Conservation (phyloP, 2,888 invertebrate species). For the Tricholauxania praeusta region DNA sequence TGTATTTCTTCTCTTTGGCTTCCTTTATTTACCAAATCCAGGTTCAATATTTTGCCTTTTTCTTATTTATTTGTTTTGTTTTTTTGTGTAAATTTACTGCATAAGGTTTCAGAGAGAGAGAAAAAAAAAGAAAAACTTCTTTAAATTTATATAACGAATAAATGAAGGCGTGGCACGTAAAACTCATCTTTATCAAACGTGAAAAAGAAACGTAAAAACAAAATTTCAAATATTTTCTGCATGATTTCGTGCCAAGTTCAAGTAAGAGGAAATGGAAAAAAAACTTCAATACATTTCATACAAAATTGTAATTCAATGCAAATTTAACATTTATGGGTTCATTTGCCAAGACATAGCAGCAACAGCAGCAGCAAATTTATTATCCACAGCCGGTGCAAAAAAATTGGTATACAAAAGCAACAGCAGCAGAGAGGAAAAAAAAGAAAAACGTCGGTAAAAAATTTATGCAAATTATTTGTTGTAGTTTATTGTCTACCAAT, state of each 20-base stretch:
- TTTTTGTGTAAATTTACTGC: no score
- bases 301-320: constrained; percentile 10
- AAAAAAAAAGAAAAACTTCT: no score
- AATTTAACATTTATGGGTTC: constrained; percentile 11
- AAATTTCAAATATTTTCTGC: no score
- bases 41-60: no score
- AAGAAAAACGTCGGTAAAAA: not conserved
- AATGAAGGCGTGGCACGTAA: constrained; percentile 4
- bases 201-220: not conserved
- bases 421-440: not conserved
- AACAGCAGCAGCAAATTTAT: not conserved
- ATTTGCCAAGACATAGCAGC: not conserved
- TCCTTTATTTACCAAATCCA: not conserved
- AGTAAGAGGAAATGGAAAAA: not conserved
- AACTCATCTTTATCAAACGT: not conserved
- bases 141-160: not conserved
- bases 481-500: not conserved
- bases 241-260: not conserved
- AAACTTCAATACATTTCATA: no score
- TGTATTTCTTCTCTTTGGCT: not conserved
- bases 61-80: no score
- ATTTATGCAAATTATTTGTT: not conserved
- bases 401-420: not conserved
- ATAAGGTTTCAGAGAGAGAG: no score
- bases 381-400: not conserved